Evolutionary conservation across 2,888 invertebrate species (phyloP), one percentile per base, ranked within the genome.

Genomic region (Thereva unica): DNA sequence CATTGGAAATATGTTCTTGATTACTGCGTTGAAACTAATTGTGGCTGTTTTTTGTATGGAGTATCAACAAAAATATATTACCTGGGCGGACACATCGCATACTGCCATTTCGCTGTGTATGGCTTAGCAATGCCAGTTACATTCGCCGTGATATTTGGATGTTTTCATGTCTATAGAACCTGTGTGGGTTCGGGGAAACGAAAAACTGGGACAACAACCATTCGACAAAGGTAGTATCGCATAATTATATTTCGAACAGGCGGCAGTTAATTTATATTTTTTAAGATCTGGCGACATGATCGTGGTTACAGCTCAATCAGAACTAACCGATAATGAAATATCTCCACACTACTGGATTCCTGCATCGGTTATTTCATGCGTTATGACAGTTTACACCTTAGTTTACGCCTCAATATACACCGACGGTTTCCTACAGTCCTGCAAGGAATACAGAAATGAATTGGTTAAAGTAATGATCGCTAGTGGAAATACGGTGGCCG

Each of bases 341-440:
- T 84, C 89, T 0, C 86, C 88, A 9, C 84, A 85, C 68, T 89
- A 87, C 75, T 92, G 92, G 91, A 84, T 89, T 64, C 86, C 87
- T 1, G 83, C 85, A 2, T 85, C 87, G 0, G 84, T 86, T 52
- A 80, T 90, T 40, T 85, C 87, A 1, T 81, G 83, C 1, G 72
- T 90, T 3, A 86, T 90, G 75, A 84, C 84, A 7, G 75, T 90
- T 23, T 88, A 91, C 71, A 85, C 88, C 5, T 74, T 92, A 3
- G 83, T 87, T 0, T 88, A 91, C 77, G 88, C 90, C 8, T 81
- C 87, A 1, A 84, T 91, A 12, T 84, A 87, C 63, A 86, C 90
- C 0, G 88, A 89, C 76, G 93, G 93, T 0, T 91, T 87, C 74
- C 82, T 86, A 64, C 85, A 84, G 70, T 90, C 91, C n/a, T 93